phyloP scores from a whole-genome alignment of 2,888 invertebrate species.

The Cacoxenus indagator region DNA sequence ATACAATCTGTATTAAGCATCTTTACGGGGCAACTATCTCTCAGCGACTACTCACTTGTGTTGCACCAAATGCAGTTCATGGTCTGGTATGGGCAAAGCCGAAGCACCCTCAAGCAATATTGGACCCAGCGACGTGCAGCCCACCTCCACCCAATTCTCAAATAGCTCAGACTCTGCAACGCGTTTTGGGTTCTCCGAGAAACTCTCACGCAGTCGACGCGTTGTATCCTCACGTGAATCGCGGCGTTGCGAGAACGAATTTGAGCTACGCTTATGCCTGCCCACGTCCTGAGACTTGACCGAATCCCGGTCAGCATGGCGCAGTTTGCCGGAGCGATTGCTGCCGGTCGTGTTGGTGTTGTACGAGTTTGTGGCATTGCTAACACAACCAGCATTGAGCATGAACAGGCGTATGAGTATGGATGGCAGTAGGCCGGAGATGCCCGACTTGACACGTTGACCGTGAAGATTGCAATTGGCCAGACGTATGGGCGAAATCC shows the following conservation, averaged over 20 bases:
- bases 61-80: constrained; percentile 82
- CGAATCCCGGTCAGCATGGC: constrained; percentile 66
- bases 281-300: constrained; percentile 59
- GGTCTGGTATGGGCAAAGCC: constrained; percentile 83
- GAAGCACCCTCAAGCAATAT: constrained; percentile 90
- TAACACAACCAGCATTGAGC: constrained; percentile 72
- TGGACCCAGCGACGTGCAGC: constrained; percentile 90
- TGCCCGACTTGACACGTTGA: constrained; percentile 88
- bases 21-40: background rate
- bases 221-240: constrained; percentile 67
- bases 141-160: constrained; percentile 93
- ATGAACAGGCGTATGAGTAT: constrained; percentile 79
- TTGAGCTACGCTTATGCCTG: constrained; percentile 64
- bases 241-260: constrained; percentile 67
- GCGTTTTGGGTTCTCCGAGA: constrained; percentile 59
- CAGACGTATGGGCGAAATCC: constrained; percentile 89
- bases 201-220: constrained; percentile 64
- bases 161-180: constrained; percentile 65
- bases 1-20: background rate
- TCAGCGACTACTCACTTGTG: constrained; percentile 74
- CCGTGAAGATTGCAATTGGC: constrained; percentile 97
- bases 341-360: constrained; percentile 78
- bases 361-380: constrained; percentile 71
- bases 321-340: constrained; percentile 68
- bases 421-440: constrained; percentile 87